These are phyloP conservation scores for Castor canadensis DNA, from an alignment of 2,113 vertebrate species.

Conservation along the genomic window DNA sequence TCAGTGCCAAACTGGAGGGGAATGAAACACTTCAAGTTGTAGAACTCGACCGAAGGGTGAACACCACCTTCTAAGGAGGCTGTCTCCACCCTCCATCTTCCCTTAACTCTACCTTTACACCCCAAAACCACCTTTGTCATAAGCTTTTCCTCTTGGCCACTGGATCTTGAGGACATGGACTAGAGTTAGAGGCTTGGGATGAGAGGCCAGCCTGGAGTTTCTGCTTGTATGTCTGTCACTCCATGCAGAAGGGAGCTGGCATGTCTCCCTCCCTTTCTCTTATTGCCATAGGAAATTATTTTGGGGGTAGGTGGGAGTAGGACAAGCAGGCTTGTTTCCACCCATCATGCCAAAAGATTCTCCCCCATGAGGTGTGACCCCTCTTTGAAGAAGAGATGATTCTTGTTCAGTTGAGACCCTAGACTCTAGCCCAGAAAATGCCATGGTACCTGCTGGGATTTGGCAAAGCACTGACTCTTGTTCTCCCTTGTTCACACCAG, in stretches of 20 bases:
- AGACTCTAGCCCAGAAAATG: not conserved
- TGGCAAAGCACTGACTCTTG: not conserved
- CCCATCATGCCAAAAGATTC: not conserved
- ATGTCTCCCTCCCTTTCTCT: not conserved
- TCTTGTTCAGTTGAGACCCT: not conserved
- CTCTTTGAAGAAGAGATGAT: not conserved
- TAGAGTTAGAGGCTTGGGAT: not conserved
- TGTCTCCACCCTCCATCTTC: not conserved
- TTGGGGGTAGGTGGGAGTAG: not conserved
- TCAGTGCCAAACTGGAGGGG: constrained; percentile 84
- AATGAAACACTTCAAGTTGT: constrained; percentile 89
- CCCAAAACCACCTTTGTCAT: constrained; percentile 28
- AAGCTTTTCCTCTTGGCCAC: constrained; percentile 46
- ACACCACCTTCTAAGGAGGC: constrained; percentile 88
- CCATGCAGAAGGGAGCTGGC: not conserved
- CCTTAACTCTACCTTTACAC: constrained; percentile 44
- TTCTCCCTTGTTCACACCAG: not conserved
- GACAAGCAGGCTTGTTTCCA: constrained; percentile 30
- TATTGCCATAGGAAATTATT: not conserved
- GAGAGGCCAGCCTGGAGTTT: constrained; percentile 66
- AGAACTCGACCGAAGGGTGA: constrained; percentile 90
- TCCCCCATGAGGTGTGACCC: not conserved
- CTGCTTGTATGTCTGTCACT: not conserved
- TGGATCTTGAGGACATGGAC: not conserved
- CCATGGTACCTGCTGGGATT: not conserved